Conservation (phyloP, 2,888 invertebrate genomes). For the Flabesymbios commensalis region DNA sequence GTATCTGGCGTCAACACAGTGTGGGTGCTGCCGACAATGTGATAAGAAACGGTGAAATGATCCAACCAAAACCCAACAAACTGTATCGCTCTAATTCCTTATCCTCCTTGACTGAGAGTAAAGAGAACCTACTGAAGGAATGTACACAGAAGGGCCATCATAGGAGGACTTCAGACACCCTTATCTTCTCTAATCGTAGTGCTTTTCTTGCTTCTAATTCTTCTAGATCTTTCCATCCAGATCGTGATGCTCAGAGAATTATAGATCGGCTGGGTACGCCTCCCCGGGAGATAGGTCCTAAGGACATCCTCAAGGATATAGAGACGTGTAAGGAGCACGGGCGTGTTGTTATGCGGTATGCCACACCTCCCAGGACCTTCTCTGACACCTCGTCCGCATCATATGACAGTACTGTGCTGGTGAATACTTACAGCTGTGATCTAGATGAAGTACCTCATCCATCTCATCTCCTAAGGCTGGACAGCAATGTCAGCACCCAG, state of each 20-base stretch:
- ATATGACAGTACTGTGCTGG: background rate
- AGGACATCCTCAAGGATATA: constrained; percentile 9
- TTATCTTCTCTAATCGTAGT: constrained; percentile 15
- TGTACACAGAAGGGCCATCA: constrained; percentile 9
- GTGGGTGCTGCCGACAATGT: no score
- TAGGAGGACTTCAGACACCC: constrained; percentile 3
- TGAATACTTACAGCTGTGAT: no score
- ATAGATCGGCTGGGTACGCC: constrained; percentile 18
- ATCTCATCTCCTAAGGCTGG: background rate
- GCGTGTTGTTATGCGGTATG: constrained; percentile 10
- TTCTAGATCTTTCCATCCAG: background rate
- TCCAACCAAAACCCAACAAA: no score
- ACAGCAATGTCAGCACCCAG: background rate
- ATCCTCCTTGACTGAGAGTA: no score
- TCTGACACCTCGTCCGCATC: background rate
- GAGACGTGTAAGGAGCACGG: constrained; percentile 1
- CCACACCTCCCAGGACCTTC: constrained; percentile 12
- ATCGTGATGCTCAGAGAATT: background rate
- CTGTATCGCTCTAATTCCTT: no score
- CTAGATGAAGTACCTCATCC: background rate
- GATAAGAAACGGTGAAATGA: no score
- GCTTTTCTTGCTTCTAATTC: constrained; percentile 8
- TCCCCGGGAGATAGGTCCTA: constrained; percentile 17
- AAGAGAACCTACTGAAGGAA: constrained; percentile 31
- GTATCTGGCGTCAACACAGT: no score